Evolutionary conservation across 64 coral and sea anemone species (phyloP).

Genomic region (Montipora cactus): DNA sequence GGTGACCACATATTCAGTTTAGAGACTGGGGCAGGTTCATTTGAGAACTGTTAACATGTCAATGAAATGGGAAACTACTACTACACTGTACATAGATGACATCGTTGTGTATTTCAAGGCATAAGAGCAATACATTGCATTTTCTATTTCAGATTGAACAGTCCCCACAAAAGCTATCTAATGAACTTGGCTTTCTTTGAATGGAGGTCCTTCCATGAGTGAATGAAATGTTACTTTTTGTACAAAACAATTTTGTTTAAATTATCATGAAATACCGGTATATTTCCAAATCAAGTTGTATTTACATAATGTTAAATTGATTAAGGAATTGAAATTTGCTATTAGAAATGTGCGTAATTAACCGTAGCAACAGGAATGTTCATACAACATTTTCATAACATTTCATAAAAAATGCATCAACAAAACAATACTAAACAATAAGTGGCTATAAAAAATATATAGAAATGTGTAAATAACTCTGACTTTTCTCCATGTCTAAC

Average conservation of each 20-base stretch:
- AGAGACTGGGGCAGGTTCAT: conserved; percentile 10
- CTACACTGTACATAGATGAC: not conserved
- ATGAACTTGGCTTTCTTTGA: not conserved
- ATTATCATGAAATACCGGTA: not conserved
- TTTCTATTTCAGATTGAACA: not conserved
- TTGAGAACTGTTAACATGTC: conserved; percentile 12
- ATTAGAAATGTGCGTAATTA: conserved; percentile 9
- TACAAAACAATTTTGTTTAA: conserved; percentile 14
- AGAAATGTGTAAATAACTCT: conserved; percentile 13
- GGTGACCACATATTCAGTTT: not conserved
- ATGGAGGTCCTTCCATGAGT: not conserved
- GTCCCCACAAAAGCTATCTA: conserved; percentile 2
- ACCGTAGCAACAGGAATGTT: conserved; percentile 6
- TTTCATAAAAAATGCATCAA: not conserved
- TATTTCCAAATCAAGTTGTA: not conserved
- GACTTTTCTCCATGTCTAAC: conserved; percentile 11
- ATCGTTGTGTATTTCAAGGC: not conserved
- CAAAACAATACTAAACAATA: conserved; percentile 9
- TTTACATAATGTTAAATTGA: conserved; percentile 14
- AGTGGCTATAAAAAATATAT: conserved; percentile 14
- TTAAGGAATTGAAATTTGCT: conserved; percentile 13
- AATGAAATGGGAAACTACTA: conserved; percentile 1
- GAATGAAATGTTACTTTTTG: not conserved
- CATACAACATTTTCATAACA: conserved; percentile 13
- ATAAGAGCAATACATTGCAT: conserved; percentile 2